Evolutionary conservation across 1,140 invertebrate species (phyloP).

Genomic region (Cherax quadricarinatus): DNA sequence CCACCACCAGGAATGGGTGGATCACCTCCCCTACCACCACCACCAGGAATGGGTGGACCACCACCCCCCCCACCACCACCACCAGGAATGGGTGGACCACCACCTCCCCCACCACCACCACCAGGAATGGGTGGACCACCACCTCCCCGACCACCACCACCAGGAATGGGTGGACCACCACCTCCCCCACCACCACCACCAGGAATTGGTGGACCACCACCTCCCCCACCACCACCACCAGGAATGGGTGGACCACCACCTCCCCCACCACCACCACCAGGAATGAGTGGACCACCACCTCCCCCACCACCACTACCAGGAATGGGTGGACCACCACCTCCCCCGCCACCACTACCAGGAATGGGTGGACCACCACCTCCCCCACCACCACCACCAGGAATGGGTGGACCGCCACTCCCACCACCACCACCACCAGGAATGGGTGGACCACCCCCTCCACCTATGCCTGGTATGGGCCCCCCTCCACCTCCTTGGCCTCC

Average conservation of each 20-base stretch:
- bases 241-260: slow-evolving; percentile 58
- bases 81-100: slow-evolving; percentile 60
- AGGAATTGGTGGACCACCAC: slow-evolving; percentile 67
- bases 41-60: slow-evolving; percentile 62
- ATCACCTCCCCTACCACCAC: slow-evolving; percentile 73
- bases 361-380: slow-evolving; percentile 54
- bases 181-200: slow-evolving; percentile 71
- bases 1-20: slow-evolving; percentile 53
- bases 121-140: slow-evolving; percentile 72
- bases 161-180: slow-evolving; percentile 64
- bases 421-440: slow-evolving; percentile 73
- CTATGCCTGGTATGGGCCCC: slow-evolving; percentile 58
- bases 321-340: slow-evolving; percentile 73
- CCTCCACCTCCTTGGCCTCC: slow-evolving; percentile 69
- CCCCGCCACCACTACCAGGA: slow-evolving; percentile 75
- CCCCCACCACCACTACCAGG: slow-evolving; percentile 73
- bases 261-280: slow-evolving; percentile 71
- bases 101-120: slow-evolving; percentile 72
- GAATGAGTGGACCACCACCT: slow-evolving; percentile 63
- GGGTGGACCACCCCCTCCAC: slow-evolving; percentile 74
- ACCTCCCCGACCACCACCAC: slow-evolving; percentile 75
- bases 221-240: slow-evolving; percentile 74
- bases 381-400: slow-evolving; percentile 62
- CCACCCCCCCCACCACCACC: slow-evolving; percentile 75
- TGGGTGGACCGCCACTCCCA: slow-evolving; percentile 70